These are phyloP conservation scores for Ascaphus truei DNA, from an alignment of 2,113 vertebrate genomes.

Conservation along the genomic window DNA sequence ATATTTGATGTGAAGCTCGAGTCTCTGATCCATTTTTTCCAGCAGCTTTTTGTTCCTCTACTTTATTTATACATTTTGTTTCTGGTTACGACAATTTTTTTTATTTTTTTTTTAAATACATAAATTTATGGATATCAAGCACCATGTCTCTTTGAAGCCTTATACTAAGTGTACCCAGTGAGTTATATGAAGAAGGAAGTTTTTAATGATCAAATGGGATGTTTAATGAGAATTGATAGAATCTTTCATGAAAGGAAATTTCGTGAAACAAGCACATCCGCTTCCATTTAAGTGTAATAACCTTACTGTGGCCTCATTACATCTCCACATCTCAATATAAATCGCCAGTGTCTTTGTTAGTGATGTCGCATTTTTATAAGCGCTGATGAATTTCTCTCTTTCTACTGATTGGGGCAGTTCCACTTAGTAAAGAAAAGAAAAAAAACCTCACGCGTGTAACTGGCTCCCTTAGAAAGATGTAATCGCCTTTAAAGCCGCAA, in stretches of 20 bases:
- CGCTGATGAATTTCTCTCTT: constrained; percentile 4
- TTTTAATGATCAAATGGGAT: constrained; percentile 40
- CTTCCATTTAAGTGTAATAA: constrained; percentile 42
- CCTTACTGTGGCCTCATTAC: constrained; percentile 21
- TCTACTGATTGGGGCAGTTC: constrained; percentile 3
- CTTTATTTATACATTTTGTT: background rate
- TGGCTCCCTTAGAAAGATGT: too few species aligned
- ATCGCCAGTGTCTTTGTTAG: constrained; percentile 4
- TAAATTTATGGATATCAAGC: background rate
- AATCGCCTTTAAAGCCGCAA: background rate
- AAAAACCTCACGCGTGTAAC: background rate
- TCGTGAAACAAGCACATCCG: constrained; percentile 40
- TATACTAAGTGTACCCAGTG: constrained; percentile 37
- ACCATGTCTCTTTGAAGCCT: constrained; percentile 48
- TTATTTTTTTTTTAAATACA: constrained; percentile 44
- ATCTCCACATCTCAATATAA: background rate
- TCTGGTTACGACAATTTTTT: constrained; percentile 41
- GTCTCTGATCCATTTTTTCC: too few species aligned
- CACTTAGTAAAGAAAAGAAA: background rate
- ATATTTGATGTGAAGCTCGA: too few species aligned
- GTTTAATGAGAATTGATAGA: constrained; percentile 48
- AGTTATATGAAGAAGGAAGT: constrained; percentile 43
- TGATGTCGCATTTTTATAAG: constrained; percentile 25
- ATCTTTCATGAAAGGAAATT: constrained; percentile 46
- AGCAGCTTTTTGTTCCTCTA: background rate